Evolutionary conservation across 1,140 invertebrate genomes (phyloP).

Genomic region (Eumaeus atala): DNA sequence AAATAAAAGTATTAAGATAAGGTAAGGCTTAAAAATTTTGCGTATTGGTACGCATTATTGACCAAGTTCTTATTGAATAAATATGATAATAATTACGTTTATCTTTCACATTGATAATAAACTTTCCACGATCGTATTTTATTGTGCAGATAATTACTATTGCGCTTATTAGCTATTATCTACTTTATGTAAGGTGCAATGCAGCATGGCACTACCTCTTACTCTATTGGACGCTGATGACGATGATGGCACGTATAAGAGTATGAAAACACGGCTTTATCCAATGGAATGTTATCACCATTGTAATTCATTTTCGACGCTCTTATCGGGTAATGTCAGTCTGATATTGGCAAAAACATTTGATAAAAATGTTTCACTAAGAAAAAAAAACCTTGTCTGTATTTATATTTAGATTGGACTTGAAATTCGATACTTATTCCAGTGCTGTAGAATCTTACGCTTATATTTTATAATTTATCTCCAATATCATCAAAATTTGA

Average conservation of each 20-base stretch:
- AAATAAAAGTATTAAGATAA: too few relatives aligned
- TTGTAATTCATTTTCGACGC: neutral
- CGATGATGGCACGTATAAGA: too few relatives aligned
- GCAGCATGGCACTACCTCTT: too few relatives aligned
- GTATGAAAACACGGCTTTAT: too few relatives aligned
- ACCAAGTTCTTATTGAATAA: neutral
- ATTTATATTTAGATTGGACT: neutral
- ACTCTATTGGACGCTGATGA: too few relatives aligned
- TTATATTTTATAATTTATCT: too few relatives aligned
- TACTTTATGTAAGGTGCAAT: too few relatives aligned
- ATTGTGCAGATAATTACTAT: too few relatives aligned
- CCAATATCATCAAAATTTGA: too few relatives aligned
- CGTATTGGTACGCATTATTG: neutral
- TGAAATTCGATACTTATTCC: neutral
- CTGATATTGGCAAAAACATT: neutral
- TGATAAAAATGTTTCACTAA: neutral
- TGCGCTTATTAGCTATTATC: too few relatives aligned
- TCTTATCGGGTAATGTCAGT: neutral
- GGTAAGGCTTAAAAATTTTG: too few relatives aligned
- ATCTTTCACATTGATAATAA: neutral
- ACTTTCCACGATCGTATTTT: neutral
- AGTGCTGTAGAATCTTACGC: too few relatives aligned
- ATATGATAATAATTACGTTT: neutral
- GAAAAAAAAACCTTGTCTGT: neutral
- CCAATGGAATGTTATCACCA: constrained; percentile 1